These are phyloP conservation scores for Amiota minor DNA, from an alignment of 2,888 invertebrate genomes.

Conservation along the genomic window DNA sequence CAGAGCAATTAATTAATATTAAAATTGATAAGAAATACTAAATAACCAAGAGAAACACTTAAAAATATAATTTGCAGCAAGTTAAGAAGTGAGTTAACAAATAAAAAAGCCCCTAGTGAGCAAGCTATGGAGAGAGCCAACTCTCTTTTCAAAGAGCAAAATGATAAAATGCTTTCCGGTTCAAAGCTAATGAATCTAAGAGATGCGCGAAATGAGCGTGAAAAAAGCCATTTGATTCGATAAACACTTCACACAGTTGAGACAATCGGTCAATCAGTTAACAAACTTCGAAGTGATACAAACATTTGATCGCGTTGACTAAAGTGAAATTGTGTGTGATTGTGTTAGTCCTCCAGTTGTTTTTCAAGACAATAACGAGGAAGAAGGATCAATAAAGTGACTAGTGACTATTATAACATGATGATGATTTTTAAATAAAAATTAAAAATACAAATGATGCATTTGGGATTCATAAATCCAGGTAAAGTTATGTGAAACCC, in stretches of 20 bases:
- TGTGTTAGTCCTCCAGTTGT: too few species aligned
- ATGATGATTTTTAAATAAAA: conserved; percentile 13
- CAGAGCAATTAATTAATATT: too few species aligned
- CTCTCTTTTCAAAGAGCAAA: too few species aligned
- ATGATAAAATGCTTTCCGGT: not conserved
- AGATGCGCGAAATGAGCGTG: not conserved
- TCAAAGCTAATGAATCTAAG: not conserved
- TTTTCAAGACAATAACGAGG: too few species aligned
- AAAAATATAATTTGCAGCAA: too few species aligned
- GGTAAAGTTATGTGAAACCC: not conserved
- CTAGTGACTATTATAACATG: conserved; percentile 28
- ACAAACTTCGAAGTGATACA: not conserved
- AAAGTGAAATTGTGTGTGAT: too few species aligned
- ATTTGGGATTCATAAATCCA: conserved; percentile 54
- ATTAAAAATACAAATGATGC: conserved; percentile 15
- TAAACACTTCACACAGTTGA: too few species aligned
- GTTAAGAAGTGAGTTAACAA: too few species aligned
- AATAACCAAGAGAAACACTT: too few species aligned
- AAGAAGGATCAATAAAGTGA: not conserved
- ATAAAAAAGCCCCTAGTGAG: too few species aligned
- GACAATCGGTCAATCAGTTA: not conserved
- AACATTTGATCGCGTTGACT: not conserved
- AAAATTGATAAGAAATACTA: too few species aligned
- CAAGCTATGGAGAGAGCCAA: too few species aligned
- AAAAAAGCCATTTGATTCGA: conserved; percentile 10